phyloP scores from a whole-genome alignment of 2,113 vertebrate genomes.

The Psephotus haematonotus region DNA sequence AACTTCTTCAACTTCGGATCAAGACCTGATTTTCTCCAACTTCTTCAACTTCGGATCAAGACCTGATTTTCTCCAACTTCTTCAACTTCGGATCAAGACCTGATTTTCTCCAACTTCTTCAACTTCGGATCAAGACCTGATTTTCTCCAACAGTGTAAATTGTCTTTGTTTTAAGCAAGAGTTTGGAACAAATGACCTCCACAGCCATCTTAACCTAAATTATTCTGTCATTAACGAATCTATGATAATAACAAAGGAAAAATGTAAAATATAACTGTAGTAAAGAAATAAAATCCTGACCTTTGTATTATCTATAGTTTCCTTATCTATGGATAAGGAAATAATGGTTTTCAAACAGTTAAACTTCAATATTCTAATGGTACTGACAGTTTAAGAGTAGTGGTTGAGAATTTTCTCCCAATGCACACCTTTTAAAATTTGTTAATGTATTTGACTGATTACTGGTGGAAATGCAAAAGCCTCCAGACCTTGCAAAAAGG shows the following conservation, averaged over 20 bases:
- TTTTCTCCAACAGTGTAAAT: too few relatives aligned
- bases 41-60: too few relatives aligned
- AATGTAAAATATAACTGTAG: not conserved
- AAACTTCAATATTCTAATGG: not conserved
- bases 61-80: too few relatives aligned
- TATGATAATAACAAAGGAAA: not conserved
- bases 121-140: too few relatives aligned
- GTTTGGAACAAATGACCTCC: not conserved
- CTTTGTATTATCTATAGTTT: not conserved
- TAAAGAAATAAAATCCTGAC: not conserved
- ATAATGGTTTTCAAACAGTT: not conserved
- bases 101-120: too few relatives aligned
- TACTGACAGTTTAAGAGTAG: not conserved
- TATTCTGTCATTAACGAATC: not conserved
- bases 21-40: too few relatives aligned
- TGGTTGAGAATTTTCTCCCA: not conserved
- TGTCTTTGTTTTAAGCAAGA: not conserved
- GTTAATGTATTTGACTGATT: not conserved
- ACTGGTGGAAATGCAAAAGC: not conserved
- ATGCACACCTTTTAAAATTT: not conserved
- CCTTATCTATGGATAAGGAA: not conserved
- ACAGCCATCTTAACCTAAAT: not conserved
- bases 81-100: too few relatives aligned
- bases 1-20: too few relatives aligned
- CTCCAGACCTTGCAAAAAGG: not conserved